These are phyloP conservation scores for Gadopsis bispinosus DNA, from an alignment of 2,797 vertebrate genomes.

Conservation along the genomic window DNA sequence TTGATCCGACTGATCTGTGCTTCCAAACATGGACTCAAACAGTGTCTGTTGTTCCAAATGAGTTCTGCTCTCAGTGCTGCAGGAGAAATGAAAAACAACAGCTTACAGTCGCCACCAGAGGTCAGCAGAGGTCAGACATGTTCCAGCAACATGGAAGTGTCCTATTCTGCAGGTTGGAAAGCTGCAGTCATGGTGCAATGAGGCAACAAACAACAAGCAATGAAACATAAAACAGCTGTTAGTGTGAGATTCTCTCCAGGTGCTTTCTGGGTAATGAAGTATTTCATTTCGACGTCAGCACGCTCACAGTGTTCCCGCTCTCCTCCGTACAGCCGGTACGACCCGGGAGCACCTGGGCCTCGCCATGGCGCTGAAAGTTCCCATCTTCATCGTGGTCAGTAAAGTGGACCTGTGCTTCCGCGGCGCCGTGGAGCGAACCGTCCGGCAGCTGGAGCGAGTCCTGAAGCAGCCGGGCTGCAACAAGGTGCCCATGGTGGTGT, in stretches of 20 bases:
- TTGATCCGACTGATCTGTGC: background rate
- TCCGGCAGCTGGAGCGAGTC: conserved; percentile 93
- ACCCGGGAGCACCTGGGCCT: conserved; percentile 95
- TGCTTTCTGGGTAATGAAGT: conserved; percentile 37
- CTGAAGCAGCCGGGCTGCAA: conserved; percentile 97
- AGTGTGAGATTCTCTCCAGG: background rate
- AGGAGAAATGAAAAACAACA: background rate
- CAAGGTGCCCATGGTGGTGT: conserved; percentile 93
- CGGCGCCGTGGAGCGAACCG: conserved; percentile 91
- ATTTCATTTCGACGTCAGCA: background rate
- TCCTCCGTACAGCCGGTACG: conserved; percentile 88
- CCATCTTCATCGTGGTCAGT: conserved; percentile 97
- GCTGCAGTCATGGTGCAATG: no score
- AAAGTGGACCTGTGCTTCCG: conserved; percentile 94
- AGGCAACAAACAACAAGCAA: background rate
- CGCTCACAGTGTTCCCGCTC: conserved; percentile 9
- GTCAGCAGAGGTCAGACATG: background rate
- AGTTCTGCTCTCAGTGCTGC: background rate
- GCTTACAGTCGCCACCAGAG: conserved; percentile 7
- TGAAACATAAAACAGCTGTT: background rate
- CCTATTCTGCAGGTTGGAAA: no score
- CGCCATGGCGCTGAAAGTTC: conserved; percentile 96
- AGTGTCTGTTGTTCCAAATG: no score
- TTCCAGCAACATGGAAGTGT: no score
- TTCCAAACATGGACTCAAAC: no score